Percentiles rank a stretch among this genome's conserved stretches.
These are phyloP conservation scores for Epizoanthus scotinus DNA, from an alignment of 92 coral and sea anemone genomes.

Conservation along the genomic window DNA sequence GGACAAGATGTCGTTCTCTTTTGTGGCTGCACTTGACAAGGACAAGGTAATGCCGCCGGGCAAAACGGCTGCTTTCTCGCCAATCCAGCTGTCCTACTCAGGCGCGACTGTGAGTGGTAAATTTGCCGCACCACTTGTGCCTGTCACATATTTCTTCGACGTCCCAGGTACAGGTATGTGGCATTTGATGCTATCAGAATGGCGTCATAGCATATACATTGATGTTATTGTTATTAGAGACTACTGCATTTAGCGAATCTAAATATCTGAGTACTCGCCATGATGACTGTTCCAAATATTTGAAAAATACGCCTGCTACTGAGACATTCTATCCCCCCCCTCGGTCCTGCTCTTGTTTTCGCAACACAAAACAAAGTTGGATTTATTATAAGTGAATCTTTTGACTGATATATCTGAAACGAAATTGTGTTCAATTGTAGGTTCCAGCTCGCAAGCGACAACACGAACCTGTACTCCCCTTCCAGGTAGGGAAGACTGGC, in stretches of 20 bases:
- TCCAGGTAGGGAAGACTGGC: conserved; percentile 3
- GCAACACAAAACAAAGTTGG: too few relatives aligned
- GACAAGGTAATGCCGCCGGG: conserved; percentile 74
- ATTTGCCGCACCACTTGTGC: conserved; percentile 67
- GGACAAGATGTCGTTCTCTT: conserved; percentile 71
- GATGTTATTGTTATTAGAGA: too few relatives aligned
- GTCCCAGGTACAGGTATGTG: conserved; percentile 73
- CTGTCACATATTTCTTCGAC: conserved; percentile 61
- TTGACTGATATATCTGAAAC: not conserved
- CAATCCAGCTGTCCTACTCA: conserved; percentile 77
- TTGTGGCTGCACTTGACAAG: conserved; percentile 74
- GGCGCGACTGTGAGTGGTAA: conserved; percentile 43
- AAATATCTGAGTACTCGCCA: too few relatives aligned
- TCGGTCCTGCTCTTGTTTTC: too few relatives aligned
- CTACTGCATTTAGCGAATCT: too few relatives aligned
- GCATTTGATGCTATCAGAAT: too few relatives aligned
- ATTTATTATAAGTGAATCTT: too few relatives aligned
- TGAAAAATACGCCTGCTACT: too few relatives aligned
- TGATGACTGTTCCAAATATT: too few relatives aligned
- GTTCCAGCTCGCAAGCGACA: not conserved
- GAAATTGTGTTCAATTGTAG: not conserved
- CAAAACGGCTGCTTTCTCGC: conserved; percentile 77
- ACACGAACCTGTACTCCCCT: conserved; percentile 8
- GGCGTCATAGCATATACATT: too few relatives aligned
- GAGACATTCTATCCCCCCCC: too few relatives aligned